Base-by-base conservation (phyloP, 1,140 invertebrate genomes). In the Pectinophora gossypiella region DNA sequence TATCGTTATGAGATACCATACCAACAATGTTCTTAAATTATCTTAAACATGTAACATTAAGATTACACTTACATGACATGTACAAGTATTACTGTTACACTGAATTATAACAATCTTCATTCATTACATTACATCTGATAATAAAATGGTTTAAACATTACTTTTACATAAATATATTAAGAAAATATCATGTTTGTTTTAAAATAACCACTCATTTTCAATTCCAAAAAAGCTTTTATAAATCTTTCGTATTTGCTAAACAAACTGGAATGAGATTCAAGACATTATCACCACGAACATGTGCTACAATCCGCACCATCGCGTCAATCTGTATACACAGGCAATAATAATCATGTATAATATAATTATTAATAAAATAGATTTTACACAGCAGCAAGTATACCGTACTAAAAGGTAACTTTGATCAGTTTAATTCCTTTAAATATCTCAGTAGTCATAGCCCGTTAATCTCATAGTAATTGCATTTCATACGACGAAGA, bases 341-440 rank as follows among this genome's bases (percentile, higher is more conserved):
- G 57, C 16, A 45, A 20, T 51, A 27, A 52, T n/a, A 36, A 22
- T 22, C 22, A 45, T 1, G 38, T 49, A 63, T 50, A 42, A 43
- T 51, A 51, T 64, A 65, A 61, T 56, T 32, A 61, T 64, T 60
- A 68, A 60, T 70, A 72, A 76, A 75, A 75, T 72, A 75, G 50
- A 63, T 60, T 59, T 60, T 50, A 63, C 63, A 66, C 60, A 65
- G 35, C 54, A 56, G 49, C 49, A 50, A 60, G 57, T 59, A 54
- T 60, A 59, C 61, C 44, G 50, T 57, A 59, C 61, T 59, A 62
- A 60, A 59, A 56, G 67, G 72, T 69, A 72, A 67, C 72, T 63
- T 67, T 56, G 45, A 52, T 52, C 27, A 51, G 74, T 61, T 76
- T 60, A 76, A 76, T 78, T 70, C 72, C 61, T 68, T 68, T 67